phyloP scores from a whole-genome alignment of 2,797 vertebrate species.

The Nannoperca australis region DNA sequence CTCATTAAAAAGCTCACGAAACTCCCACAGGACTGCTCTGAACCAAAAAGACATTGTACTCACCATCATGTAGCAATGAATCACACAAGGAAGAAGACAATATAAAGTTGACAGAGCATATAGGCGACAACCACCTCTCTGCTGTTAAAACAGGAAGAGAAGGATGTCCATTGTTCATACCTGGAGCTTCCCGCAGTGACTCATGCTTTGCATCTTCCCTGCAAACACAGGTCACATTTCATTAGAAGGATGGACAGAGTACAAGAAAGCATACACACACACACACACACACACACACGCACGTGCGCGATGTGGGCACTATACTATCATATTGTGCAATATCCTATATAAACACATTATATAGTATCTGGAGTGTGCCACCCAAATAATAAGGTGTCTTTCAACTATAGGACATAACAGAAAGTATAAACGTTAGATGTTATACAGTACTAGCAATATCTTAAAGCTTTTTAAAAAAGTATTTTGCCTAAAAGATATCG shows the following conservation, averaged over 20 bases:
- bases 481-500: not conserved
- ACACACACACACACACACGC: not conserved
- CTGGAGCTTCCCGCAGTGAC: conserved; percentile 49
- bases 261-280: not conserved
- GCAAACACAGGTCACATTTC: conserved; percentile 59
- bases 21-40: not conserved
- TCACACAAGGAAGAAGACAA: not conserved
- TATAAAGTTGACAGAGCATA: not conserved
- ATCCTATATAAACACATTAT: not conserved
- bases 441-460: not conserved
- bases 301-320: not conserved
- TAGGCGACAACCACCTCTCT: not conserved
- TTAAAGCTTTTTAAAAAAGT: not conserved
- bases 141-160: not conserved
- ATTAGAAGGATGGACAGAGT: conserved; percentile 37
- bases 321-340: not conserved
- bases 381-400: not conserved
- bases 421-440: not conserved
- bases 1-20: not conserved
- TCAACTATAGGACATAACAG: not conserved
- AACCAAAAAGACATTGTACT: conserved; percentile 26
- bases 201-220: conserved; percentile 68
- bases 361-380: not conserved
- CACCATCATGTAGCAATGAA: conserved; percentile 22
- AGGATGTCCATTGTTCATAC: conserved; percentile 43